A percentile compares a stretch with the other conserved stretches of the same genome.
Conservation (phyloP, 2,888 invertebrate species). For the Acrocyrtus sp. region DNA sequence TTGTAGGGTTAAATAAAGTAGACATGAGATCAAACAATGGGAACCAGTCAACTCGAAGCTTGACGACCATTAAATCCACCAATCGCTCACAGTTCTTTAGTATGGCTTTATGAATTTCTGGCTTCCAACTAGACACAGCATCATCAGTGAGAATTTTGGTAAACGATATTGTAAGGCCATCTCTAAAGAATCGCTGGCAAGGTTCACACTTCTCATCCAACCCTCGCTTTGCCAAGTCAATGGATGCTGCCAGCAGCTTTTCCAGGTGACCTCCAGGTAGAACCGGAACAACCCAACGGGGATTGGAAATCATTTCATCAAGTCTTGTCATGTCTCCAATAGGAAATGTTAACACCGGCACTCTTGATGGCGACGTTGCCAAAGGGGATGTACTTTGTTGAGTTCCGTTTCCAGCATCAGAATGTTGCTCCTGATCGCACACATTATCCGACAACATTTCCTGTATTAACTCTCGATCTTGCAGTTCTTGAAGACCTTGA, state of each 20-base stretch:
- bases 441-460: constrained; percentile 26
- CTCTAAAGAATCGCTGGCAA: constrained; percentile 94
- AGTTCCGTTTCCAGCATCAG: constrained; percentile 34
- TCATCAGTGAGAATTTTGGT: constrained; percentile 97
- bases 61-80: constrained; percentile 91
- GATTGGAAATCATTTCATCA: constrained; percentile 95
- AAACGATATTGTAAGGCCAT: constrained; percentile 93
- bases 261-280: constrained; percentile 96
- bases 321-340: constrained; percentile 85
- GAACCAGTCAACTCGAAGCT: constrained; percentile 89
- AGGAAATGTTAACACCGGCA: constrained; percentile 74
- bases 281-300: constrained; percentile 97
- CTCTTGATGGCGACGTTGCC: constrained; percentile 29
- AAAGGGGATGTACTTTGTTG: constrained; percentile 17
- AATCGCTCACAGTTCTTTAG: constrained; percentile 92
- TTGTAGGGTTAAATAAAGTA: constrained; percentile 94
- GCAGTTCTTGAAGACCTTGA: constrained; percentile 21
- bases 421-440: constrained; percentile 25
- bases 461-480: constrained; percentile 19
- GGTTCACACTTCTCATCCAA: constrained; percentile 88
- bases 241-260: constrained; percentile 87
- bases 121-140: constrained; percentile 97
- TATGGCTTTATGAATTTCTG: constrained; percentile 95
- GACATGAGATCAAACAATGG: constrained; percentile 91
- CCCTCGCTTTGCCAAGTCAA: constrained; percentile 86